Base-by-base conservation (phyloP, 2,888 invertebrate species). In the Dascillus cervinus region DNA sequence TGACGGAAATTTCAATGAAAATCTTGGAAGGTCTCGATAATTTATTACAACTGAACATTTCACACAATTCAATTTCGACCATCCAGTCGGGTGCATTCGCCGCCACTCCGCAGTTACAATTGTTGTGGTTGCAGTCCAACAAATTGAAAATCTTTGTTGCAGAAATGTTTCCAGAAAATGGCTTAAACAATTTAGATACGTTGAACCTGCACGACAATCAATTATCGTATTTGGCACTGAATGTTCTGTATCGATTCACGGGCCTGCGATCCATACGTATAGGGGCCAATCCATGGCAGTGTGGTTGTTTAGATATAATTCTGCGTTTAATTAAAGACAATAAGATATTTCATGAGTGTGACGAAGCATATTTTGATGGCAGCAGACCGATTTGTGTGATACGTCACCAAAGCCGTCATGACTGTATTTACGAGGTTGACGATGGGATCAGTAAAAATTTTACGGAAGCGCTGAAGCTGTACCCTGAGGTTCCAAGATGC, bases 241-340 rank as follows among this genome's bases (percentile, higher is more conserved):
- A 11, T 3, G 10, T 17, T 2, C 15, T 38, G 11, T 28, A 24
- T 10, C 34, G 14, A 8, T 12, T 34, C 1, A 12, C 2, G 3
- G 15, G 22, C n/a, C 5, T 38, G 9, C 22, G 26, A 14, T 19
- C 21, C 3, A 29, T 34, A 15, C 20, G 32, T 17, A 27, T 38
- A 3, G 32, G 15, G 2, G 38, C 34, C 17, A 38, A 38, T 20
- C 38, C 38, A 9, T 38, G 38, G 38, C 26, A 34, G n/a, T 38
- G 38, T 23, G 11, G 22, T 10, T 38, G 38, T 20, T 34, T 34
- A 5, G 31, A 38, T 1, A n/a, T 4, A 11, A 25, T 38, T 28
- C 12, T 14, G 8, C n/a, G 3, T 3, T 38, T 34, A 34, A 19
- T 34, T 3, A 17, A 11, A 6, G 25, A 31, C 2, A 22, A 34